Evolutionary conservation across 2,797 vertebrate genomes (phyloP), one percentile per base, ranked within the genome.

Genomic region (Prunella strophiata): DNA sequence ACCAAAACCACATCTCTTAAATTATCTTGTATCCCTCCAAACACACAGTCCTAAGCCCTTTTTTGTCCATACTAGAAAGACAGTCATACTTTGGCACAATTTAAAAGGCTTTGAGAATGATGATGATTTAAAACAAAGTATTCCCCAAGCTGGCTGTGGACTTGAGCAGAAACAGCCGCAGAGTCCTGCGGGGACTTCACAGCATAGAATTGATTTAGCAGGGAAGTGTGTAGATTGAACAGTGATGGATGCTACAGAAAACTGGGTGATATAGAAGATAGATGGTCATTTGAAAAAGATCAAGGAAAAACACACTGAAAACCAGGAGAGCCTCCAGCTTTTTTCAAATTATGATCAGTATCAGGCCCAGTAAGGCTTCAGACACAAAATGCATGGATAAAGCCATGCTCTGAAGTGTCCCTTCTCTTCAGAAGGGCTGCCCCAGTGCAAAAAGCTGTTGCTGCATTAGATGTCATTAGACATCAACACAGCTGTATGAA

Each of bases 1-100:
- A 93, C 85, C 76, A 88, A 97, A 96, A 87, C 91, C 91, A 88
- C 95, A 87, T 94, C 73, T 88, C 94, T 94, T 92, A 95, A 93
- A 94, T 94, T 95, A 89, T 96, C 85, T 94, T 52, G 27, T 51
- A 88, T 70, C 66, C 67, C 52, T 92, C 48, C 85, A 93, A 92
- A 91, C 66, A 88, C 85, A 85, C 55, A 84, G 51, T 91, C 59
- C 67, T 96, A 93, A 96, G 71, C 45, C 80, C 92, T 94, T 95
- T 94, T 95, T 95, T 95, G 89, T 91, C 89, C 80, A 85, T 74
- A 54, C 50, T 65, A 93, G 82, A 97, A 93, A 91, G 85, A 73
- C 59, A 79, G 52, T 91, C 2, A 16, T 71, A 91, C 25, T 95
- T 95, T 96, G 94, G 96, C 94, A 96, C 94, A 50, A 78, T 94